Base-by-base conservation (phyloP, 2,797 vertebrate species). In the Dryobates pubescens region DNA sequence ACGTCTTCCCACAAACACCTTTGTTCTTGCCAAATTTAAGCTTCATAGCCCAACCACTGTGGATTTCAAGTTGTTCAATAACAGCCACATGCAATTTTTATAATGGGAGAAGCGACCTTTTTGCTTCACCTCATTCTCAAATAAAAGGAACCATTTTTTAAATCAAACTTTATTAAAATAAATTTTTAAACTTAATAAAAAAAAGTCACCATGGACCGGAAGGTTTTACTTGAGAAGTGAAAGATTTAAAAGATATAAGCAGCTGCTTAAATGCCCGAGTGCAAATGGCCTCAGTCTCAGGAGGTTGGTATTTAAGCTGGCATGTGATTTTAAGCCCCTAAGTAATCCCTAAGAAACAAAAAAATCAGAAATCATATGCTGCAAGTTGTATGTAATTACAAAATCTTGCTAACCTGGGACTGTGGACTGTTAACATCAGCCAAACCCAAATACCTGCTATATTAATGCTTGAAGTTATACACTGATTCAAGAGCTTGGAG, bases 311-410 rank as follows among this genome's bases (percentile, higher is more conserved):
- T 89, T 94, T 89, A 94, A 92, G 51, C 68, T 84, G 62, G 68
- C 82, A 88, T 68, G 58, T 82, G 80, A 94, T 88, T 93, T 94
- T 79, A 94, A 89, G 57, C 57, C 61, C 47, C 75, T 78, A 23
- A 93, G 34, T 82, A 92, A 90, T 70, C 89, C 41, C 57, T 70
- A 89, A 67, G 70, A 80, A 90, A 62, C 8, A 43, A 68, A 70
- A 70, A 82, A 59, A 41, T 32, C 17, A 10, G 56, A 71, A 81
- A 24, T 51, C 57, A 56, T 8, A 27, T 62, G 49, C 71, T 81
- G 32, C 6, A 71, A 73, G 36, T 89, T 90, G 78, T 36, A 45
- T 6, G 2, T 29, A 49, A 80, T 41, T 61, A 86, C 18, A 92
- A 79, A 88, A 76, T 38, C 64, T 72, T 69, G 20, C 78, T 82